Percentiles rank a stretch among this genome's conserved stretches.
phyloP scores from a whole-genome alignment of 2,888 invertebrate species.

The Gortyna flavago region DNA sequence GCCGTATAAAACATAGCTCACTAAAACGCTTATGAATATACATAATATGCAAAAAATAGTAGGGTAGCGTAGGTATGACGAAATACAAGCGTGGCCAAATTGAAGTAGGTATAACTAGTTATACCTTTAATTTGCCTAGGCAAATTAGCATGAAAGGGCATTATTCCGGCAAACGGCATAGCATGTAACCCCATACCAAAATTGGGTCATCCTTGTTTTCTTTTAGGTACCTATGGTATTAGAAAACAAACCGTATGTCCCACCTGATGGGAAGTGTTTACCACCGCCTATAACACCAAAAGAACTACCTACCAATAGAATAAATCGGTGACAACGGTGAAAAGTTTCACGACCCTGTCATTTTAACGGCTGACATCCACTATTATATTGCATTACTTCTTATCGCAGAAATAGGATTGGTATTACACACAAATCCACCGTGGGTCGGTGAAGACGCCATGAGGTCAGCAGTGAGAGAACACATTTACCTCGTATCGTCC shows the following conservation, averaged over 20 bases:
- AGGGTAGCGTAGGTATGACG: neutral
- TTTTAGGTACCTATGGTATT: constrained; percentile 10
- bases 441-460: constrained; percentile 33
- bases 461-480: constrained; percentile 46
- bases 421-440: constrained; percentile 13
- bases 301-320: too few relatives aligned
- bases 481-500: constrained; percentile 53
- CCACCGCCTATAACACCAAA: neutral
- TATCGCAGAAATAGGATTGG: neutral
- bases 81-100: constrained; percentile 1
- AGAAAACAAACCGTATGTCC: neutral
- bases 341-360: neutral
- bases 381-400: neutral
- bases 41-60: neutral
- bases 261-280: neutral
- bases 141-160: constrained; percentile 7
- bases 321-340: neutral
- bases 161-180: constrained; percentile 4
- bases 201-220: constrained; percentile 27
- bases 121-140: too few relatives aligned
- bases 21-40: constrained; percentile 6
- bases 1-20: neutral
- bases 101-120: too few relatives aligned
- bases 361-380: neutral
- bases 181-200: neutral